Base-by-base conservation (phyloP, 2,888 invertebrate genomes). In the Belgica antarctica region DNA sequence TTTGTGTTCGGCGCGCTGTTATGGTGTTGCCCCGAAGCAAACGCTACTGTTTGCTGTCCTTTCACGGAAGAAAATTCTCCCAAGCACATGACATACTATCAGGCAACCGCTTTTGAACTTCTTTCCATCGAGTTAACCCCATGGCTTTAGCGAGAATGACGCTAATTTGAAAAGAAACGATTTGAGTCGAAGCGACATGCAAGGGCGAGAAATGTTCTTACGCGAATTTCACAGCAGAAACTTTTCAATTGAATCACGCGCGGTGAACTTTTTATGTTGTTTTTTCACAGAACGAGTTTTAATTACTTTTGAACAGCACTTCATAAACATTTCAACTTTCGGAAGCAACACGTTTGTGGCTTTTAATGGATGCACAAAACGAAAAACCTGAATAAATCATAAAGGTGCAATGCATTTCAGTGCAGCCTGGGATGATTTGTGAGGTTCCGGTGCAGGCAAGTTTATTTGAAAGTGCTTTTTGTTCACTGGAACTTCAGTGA, bases 211-310 rank as follows among this genome's bases (percentile, higher is more conserved):
- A 52, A 31, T 12, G 34, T n/a, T n/a, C n/a, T n/a, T n/a, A n/a
- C n/a, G n/a, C n/a, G n/a, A n/a, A n/a, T n/a, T n/a, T n/a, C n/a
- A n/a, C n/a, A n/a, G 5, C 34, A 52, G 17, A 2, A 52, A 3
- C 5, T 7, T 52, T 52, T 7, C n/a, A n/a, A 52, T 52, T 52
- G 52, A 52, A 52, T 22, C 12, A 5, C n/a, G n/a, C n/a, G n/a
- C 52, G 12, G 2, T 52, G 52, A 52, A 52, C 52, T 52, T 52
- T 52, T 12, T 8, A 8, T 5, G 34, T 31, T 22, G 52, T n/a
- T 22, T 52, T 52, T 52, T 52, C 52, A 4, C n/a, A n/a, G n/a
- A n/a, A 41, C 41, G 41, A 52, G 52, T 52, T 52, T 52, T 52
- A 19, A 52, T 52, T 52, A 52, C n/a, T 52, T 52, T 17, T 17